Base-by-base conservation (phyloP, 2,797 vertebrate species). In the Pseudochaenichthys georgianus region DNA sequence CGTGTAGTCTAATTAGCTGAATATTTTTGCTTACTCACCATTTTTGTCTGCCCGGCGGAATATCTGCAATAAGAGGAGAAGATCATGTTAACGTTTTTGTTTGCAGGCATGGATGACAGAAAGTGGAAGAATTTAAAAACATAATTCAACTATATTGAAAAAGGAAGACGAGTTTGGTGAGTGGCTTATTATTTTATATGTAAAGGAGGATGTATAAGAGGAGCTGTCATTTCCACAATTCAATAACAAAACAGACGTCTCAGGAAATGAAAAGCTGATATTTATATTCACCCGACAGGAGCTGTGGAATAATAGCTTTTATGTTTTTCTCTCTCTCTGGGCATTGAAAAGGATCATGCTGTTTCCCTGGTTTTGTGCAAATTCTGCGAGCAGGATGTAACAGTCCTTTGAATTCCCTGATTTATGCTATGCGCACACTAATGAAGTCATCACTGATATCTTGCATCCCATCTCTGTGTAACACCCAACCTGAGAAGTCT, bases 31-130 rank as follows among this genome's bases (percentile, higher is more conserved):
- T 64, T 77, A 91, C 97, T 97, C 93, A 98, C 97, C 97, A 1
- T 98, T 97, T 94, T 98, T 98, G 93, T 98, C 97, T 0, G 97
- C 97, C 89, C 97, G 94, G n/a, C 95, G 96, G 90, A 98, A 97
- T 90, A 98, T 97, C 97, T 98, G 95, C 63, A 96, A 95, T 58
- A 84, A 87, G 91, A 92, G 51, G 59, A 84, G 54, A 86, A 76
- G 46, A 66, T 28, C 9, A 4, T 50, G 62, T 69, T 77, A 21
- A 78, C 59, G 47, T 5, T 69, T 70, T 52, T 46, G 11, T 19
- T 4, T 2, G n/a, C 17, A 17, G 16, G 5, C 7, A 80, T 0
- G 31, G 53, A 52, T 12, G 0, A 72, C 17, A 77, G 16, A 28
- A 13, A n/a, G 9, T 15, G 17, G 3, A 28, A 38, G 17, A 23